phyloP scores from a whole-genome alignment of 2,797 vertebrate genomes.

The Diplodus puntazzo region DNA sequence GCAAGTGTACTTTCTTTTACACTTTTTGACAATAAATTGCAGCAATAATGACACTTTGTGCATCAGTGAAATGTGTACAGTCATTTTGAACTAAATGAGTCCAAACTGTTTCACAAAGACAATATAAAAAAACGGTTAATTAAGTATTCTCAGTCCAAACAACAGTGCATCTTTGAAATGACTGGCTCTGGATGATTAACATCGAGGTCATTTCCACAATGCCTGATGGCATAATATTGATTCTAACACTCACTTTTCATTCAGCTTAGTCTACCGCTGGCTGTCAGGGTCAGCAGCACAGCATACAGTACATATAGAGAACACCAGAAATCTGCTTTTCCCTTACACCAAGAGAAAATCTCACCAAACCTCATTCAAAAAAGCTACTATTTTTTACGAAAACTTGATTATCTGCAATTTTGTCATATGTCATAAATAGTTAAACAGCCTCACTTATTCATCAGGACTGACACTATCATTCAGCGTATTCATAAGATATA shows the following conservation, averaged over 20 bases:
- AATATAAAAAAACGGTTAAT: background rate
- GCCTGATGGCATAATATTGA: background rate
- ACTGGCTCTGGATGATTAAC: background rate
- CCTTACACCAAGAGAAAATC: no score
- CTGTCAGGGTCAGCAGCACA: background rate
- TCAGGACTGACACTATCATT: no score
- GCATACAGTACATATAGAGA: background rate
- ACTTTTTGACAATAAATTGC: background rate
- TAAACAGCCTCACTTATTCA: no score
- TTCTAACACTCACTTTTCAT: background rate
- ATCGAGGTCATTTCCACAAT: background rate
- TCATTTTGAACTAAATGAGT: background rate
- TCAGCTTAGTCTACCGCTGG: background rate
- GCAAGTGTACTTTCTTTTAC: background rate
- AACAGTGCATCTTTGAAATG: background rate
- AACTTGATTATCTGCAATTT: no score
- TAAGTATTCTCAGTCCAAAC: background rate
- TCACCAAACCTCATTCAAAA: no score
- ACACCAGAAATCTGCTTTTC: no score
- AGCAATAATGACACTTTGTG: background rate
- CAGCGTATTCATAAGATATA: no score
- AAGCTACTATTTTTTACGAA: no score
- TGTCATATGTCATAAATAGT: no score
- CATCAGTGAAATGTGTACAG: background rate
- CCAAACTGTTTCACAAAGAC: background rate